Percentiles rank a stretch among this genome's conserved stretches.
These are phyloP conservation scores for Scylla paramamosain DNA, from an alignment of 1,140 invertebrate genomes.

Conservation along the genomic window DNA sequence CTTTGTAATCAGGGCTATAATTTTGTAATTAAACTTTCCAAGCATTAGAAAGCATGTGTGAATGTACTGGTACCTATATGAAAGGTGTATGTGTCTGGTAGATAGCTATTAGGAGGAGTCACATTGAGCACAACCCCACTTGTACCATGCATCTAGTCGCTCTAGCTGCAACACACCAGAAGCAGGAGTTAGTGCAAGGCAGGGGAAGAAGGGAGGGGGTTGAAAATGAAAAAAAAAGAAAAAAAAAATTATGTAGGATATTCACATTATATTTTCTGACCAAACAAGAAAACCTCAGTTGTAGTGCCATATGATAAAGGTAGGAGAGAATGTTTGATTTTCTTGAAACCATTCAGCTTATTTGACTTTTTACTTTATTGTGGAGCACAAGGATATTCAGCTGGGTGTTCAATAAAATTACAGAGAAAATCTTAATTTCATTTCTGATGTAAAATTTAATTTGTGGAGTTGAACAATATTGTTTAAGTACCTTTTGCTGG, in stretches of 20 bases:
- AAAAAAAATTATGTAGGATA: neutral
- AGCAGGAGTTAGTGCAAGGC: no score
- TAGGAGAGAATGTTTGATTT: neutral
- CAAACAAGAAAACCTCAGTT: conserved; percentile 37
- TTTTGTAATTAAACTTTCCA: conserved; percentile 48
- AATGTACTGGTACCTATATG: neutral
- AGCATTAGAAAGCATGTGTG: neutral
- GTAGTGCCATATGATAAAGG: conserved; percentile 64
- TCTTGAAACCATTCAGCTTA: neutral
- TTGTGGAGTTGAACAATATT: neutral
- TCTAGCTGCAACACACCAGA: conserved; percentile 16
- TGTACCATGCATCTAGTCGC: neutral
- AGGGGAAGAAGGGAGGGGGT: neutral
- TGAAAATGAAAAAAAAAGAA: neutral
- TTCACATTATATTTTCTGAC: conserved; percentile 15
- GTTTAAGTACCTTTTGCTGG: neutral
- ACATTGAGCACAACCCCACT: neutral
- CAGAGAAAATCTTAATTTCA: neutral
- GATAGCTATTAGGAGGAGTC: conserved; percentile 31
- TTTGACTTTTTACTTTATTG: conserved; percentile 6
- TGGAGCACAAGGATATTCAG: neutral
- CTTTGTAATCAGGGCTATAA: conserved; percentile 28
- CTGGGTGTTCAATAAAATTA: neutral
- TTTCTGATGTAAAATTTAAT: neutral
- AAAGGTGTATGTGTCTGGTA: conserved; percentile 22